These are phyloP conservation scores for Zeus faber DNA, from an alignment of 2,113 vertebrate genomes.

Conservation along the genomic window DNA sequence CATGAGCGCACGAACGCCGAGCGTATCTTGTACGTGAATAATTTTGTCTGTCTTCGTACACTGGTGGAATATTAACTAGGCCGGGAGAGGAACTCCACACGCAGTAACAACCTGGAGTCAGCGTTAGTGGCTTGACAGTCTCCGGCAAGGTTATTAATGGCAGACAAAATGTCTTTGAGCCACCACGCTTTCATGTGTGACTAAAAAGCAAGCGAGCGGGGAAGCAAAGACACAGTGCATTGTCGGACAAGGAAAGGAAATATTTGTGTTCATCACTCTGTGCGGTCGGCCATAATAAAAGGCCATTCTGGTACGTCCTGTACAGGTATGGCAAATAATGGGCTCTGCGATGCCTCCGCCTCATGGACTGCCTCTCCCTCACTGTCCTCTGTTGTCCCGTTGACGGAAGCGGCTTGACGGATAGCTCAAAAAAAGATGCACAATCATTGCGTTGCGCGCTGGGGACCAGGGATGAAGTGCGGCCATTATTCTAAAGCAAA, in stretches of 20 bases:
- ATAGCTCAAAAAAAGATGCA: slow-evolving; percentile 73
- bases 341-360: slow-evolving; percentile 30
- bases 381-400: slow-evolving; percentile 61
- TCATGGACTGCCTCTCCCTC: slow-evolving; percentile 42
- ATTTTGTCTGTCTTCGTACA: slow-evolving; percentile 8
- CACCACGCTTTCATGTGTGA: slow-evolving; percentile 47
- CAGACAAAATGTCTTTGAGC: slow-evolving; percentile 53
- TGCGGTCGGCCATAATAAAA: slow-evolving; percentile 49
- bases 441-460: slow-evolving; percentile 67
- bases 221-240: slow-evolving; percentile 20
- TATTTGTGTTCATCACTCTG: slow-evolving; percentile 56
- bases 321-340: slow-evolving; percentile 35
- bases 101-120: slow-evolving; percentile 43
- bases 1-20: neutral
- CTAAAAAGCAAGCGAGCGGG: slow-evolving; percentile 23
- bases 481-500: slow-evolving; percentile 78
- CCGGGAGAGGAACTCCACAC: slow-evolving; percentile 14
- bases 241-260: slow-evolving; percentile 43
- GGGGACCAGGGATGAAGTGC: slow-evolving; percentile 60
- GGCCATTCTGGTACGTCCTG: slow-evolving; percentile 27
- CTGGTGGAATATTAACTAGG: slow-evolving; percentile 20
- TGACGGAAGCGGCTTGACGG: slow-evolving; percentile 61
- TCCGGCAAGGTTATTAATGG: slow-evolving; percentile 58
- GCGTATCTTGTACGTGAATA: neutral
- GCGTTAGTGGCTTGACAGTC: slow-evolving; percentile 44